Evolutionary conservation across 2,888 invertebrate species (phyloP), one percentile per base, ranked within the genome.

Genomic region (Aplocera efformata): DNA sequence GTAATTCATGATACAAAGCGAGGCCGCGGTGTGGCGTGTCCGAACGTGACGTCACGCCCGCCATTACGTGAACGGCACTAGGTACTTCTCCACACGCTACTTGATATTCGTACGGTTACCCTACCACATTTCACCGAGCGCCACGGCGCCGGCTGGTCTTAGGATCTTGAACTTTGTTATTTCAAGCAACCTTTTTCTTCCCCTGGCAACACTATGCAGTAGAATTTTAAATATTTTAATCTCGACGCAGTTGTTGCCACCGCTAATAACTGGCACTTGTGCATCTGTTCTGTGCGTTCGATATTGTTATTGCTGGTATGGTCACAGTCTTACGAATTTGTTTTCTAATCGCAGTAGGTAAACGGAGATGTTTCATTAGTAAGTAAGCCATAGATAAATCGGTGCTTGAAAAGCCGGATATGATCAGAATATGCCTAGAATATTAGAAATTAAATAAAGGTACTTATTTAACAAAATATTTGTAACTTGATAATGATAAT

Each of bases 101-200:
- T 82, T 82, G 71, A 63, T 80, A 82, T 82, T 82, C 82, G 62
- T 56, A 46, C 58, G 59, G 63, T 65, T 63, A 53, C 62, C 45
- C 66, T 63, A 64, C 76, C 79, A 80, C 80, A 83, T 80, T 77
- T 81, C 73, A 80, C 72, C 65, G 60, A 27, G 43, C 37, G 11
- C 36, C 23, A 25, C 38, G 17, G 44, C 44, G 22, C 76, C 79
- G 75, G 72, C 74, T 81, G 79, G 62, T 68, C 67, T 63, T 63
- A 42, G 55, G 59, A 72, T 71, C 70, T 66, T 72, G 67, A 79
- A 79, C 74, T 78, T 78, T 79, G 75, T 74, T 76, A 75, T 78
- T 76, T 67, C 69, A 63, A 63, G 72, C 70, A 64, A 63, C 55
- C 55, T 66, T 68, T 66, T 70, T 58, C 60, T 57, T 58, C 45